Conservation (phyloP, 2,888 invertebrate species). For the Lamellibrachia satsuma region DNA sequence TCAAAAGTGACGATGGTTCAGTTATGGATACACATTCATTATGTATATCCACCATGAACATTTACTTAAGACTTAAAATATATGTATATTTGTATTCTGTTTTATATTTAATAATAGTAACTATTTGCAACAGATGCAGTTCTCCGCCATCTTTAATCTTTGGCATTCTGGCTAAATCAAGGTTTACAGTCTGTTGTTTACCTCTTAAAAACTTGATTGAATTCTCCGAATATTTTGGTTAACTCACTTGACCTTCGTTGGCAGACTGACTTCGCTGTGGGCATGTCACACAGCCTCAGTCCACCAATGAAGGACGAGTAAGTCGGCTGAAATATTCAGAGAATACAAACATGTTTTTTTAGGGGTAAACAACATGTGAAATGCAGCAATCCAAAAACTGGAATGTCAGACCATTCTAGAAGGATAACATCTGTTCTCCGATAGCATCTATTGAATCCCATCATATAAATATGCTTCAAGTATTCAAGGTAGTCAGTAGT, state of each 20-base stretch:
- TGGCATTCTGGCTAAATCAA: neutral
- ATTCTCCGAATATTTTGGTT: too few species aligned
- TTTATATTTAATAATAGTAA: neutral
- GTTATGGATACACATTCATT: neutral
- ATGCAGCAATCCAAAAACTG: too few species aligned
- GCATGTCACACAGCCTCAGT: too few species aligned
- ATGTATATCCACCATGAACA: neutral
- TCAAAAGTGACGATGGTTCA: neutral
- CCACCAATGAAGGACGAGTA: too few species aligned
- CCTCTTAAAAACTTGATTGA: too few species aligned
- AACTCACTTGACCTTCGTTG: too few species aligned
- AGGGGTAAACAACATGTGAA: too few species aligned
- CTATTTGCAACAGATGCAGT: neutral
- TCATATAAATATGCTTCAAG: neutral
- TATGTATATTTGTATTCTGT: neutral
- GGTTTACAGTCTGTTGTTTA: too few species aligned
- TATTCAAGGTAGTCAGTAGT: neutral
- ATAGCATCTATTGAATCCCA: neutral
- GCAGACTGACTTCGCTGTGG: too few species aligned
- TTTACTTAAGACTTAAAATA: neutral
- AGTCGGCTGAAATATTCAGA: too few species aligned
- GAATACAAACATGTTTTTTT: too few species aligned
- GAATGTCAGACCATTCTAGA: neutral
- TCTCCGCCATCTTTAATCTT: neutral
- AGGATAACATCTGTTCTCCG: neutral